Percentiles rank a stretch among this genome's conserved stretches.
These are phyloP conservation scores for Dinoponera quadriceps DNA, from an alignment of 1,140 invertebrate genomes.

Conservation along the genomic window DNA sequence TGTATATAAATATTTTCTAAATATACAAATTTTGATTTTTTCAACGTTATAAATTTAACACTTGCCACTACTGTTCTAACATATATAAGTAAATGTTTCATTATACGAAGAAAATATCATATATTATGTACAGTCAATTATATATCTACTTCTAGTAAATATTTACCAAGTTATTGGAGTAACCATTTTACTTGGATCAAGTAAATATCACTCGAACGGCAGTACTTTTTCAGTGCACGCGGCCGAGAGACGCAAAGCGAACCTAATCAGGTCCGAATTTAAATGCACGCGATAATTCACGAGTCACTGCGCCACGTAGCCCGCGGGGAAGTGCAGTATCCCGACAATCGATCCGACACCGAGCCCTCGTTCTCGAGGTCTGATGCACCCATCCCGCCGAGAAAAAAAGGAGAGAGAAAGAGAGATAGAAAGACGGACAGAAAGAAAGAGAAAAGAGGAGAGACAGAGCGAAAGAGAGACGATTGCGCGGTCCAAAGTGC, in stretches of 20 bases:
- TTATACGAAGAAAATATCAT: too few species aligned
- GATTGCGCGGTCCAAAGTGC: slow-evolving; percentile 51
- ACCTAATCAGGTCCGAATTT: background rate
- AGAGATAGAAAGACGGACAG: slow-evolving; percentile 26
- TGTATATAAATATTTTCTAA: too few species aligned
- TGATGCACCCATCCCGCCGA: background rate
- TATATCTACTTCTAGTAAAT: too few species aligned
- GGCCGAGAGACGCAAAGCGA: background rate
- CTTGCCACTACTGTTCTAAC: too few species aligned
- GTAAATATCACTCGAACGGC: too few species aligned
- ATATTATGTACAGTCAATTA: too few species aligned
- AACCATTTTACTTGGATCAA: too few species aligned
- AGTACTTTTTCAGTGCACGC: background rate
- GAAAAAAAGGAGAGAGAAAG: slow-evolving; percentile 14
- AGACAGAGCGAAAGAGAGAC: slow-evolving; percentile 37
- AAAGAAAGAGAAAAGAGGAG: slow-evolving; percentile 25
- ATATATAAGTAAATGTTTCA: too few species aligned
- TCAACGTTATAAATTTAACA: too few species aligned
- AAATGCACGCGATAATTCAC: background rate
- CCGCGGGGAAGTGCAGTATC: background rate
- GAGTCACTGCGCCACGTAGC: background rate
- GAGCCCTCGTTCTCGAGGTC: background rate
- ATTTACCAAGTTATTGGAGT: too few species aligned
- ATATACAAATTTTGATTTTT: too few species aligned
- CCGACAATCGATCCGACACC: background rate